These are phyloP conservation scores for Mesocentrotus franciscanus DNA, from an alignment of 53 echinoderm and acorn worm species.

Conservation along the genomic window DNA sequence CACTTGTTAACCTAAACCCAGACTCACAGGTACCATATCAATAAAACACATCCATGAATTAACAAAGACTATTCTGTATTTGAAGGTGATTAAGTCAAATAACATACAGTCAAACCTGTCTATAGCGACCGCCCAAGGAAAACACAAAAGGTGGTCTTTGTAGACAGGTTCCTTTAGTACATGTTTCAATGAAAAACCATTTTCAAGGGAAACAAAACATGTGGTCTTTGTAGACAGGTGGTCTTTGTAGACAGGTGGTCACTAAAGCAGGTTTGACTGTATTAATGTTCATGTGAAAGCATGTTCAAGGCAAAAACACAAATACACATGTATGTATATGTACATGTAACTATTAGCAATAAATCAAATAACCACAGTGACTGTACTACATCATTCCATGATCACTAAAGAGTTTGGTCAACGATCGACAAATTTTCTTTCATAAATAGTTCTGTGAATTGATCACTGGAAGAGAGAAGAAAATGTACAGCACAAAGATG, in stretches of 20 bases:
- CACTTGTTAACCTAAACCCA: not conserved
- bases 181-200: too few species aligned
- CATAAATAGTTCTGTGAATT: conserved; percentile 21
- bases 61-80: not conserved
- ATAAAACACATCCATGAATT: not conserved
- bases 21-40: not conserved
- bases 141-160: too few species aligned
- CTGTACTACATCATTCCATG: not conserved
- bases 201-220: too few species aligned
- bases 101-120: too few species aligned
- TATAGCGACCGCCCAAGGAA: too few species aligned
- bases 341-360: not conserved
- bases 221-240: too few species aligned
- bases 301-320: not conserved
- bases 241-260: too few species aligned
- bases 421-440: not conserved
- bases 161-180: too few species aligned
- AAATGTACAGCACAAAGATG: conserved; percentile 5
- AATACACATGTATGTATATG: not conserved
- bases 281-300: conserved; percentile 42
- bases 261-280: too few species aligned
- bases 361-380: not conserved
- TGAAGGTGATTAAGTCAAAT: conserved; percentile 11
- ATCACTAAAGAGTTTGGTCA: not conserved
- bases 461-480: not conserved